These are phyloP conservation scores for Agrypnus murinus DNA, from an alignment of 2,888 invertebrate species.

Conservation along the genomic window DNA sequence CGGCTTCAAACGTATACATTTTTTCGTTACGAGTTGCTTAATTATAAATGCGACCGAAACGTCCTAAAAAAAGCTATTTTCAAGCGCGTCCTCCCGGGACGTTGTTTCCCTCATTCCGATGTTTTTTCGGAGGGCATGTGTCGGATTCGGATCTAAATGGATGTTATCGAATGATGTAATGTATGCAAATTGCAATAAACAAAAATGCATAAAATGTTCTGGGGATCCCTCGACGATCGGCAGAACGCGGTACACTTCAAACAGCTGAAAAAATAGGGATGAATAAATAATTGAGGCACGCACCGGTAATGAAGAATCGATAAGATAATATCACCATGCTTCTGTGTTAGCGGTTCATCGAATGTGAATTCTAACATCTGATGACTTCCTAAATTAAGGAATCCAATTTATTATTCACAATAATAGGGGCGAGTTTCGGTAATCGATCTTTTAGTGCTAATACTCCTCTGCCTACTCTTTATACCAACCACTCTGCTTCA, in stretches of 20 bases:
- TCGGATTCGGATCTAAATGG: slow-evolving; percentile 24
- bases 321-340: slow-evolving; percentile 37
- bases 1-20: slow-evolving; percentile 11
- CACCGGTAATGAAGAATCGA: slow-evolving; percentile 46
- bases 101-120: slow-evolving; percentile 16
- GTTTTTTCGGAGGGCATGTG: slow-evolving; percentile 12
- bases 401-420: slow-evolving; percentile 40
- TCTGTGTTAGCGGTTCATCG: slow-evolving; percentile 37
- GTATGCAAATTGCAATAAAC: slow-evolving; percentile 35
- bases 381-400: slow-evolving; percentile 45
- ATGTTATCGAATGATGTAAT: slow-evolving; percentile 29
- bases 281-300: slow-evolving; percentile 48
- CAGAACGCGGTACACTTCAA: slow-evolving; percentile 30
- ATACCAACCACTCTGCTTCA: no score
- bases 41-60: slow-evolving; percentile 32
- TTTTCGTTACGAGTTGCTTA: slow-evolving; percentile 24
- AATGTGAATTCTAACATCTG: slow-evolving; percentile 46
- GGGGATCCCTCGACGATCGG: slow-evolving; percentile 4
- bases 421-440: slow-evolving; percentile 27
- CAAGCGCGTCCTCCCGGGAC: slow-evolving; percentile 18
- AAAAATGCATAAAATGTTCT: slow-evolving; percentile 24
- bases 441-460: slow-evolving; percentile 33
- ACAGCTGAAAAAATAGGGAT: slow-evolving; percentile 36
- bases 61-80: slow-evolving; percentile 27
- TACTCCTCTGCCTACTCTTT: no score